phyloP scores from a whole-genome alignment of 2,888 invertebrate species.

The Hetaerina titia region DNA sequence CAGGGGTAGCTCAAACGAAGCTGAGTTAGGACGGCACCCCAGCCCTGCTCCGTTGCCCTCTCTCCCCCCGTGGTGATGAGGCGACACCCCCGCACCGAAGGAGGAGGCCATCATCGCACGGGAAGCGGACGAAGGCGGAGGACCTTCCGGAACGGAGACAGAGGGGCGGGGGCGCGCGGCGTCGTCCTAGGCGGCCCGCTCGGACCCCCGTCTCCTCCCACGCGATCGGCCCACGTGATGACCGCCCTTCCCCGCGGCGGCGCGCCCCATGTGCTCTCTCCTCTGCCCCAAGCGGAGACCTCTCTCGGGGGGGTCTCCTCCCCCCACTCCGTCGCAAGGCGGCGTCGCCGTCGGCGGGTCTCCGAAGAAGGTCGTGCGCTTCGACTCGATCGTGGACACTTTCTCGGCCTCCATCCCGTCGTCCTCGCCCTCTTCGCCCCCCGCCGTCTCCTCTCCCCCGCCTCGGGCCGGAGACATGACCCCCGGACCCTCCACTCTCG shows the following conservation, averaged over 20 bases:
- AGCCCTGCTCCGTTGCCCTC: background rate
- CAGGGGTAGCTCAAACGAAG: background rate
- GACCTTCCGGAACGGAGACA: too few species aligned
- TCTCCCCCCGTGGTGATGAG: background rate
- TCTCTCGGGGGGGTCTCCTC: slow-evolving; percentile 56
- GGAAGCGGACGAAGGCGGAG: background rate
- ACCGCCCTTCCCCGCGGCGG: slow-evolving; percentile 17
- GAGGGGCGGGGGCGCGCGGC: background rate
- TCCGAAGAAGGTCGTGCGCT: slow-evolving; percentile 81
- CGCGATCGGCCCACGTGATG: slow-evolving; percentile 9
- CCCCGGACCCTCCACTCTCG: background rate
- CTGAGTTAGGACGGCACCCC: background rate
- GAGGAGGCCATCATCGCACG: background rate
- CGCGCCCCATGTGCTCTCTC: slow-evolving; percentile 46
- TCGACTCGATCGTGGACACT: slow-evolving; percentile 82
- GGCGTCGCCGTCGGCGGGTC: background rate
- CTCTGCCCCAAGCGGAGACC: slow-evolving; percentile 67
- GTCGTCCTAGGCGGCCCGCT: background rate
- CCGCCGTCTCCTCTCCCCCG: background rate
- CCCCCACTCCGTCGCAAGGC: slow-evolving; percentile 24
- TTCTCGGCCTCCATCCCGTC: slow-evolving; percentile 76
- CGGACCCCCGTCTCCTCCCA: slow-evolving; percentile 18
- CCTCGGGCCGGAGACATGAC: background rate
- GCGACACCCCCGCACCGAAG: background rate
- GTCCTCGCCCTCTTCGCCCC: slow-evolving; percentile 47